Evolutionary conservation across 2,888 invertebrate species (phyloP).

Genomic region (Euproctis similis): DNA sequence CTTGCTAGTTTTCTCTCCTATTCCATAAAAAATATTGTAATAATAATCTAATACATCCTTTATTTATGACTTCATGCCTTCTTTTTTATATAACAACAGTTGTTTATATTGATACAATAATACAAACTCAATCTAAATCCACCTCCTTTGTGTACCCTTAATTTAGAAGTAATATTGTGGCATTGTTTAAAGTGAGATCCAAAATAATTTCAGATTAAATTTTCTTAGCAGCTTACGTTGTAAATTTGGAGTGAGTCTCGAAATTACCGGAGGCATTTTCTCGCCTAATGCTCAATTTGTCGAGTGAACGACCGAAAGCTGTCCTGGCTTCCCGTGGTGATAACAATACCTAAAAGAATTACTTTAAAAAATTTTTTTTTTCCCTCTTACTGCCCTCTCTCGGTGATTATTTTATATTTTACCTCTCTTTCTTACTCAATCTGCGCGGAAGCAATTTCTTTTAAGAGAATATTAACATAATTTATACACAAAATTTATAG

Average conservation of each 20-base stretch:
- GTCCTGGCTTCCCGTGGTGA: constrained; percentile 36
- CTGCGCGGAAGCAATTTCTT: constrained; percentile 7
- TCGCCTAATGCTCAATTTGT: constrained; percentile 63
- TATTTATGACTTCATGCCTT: no score
- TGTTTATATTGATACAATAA: no score
- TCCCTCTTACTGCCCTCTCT: constrained; percentile 16
- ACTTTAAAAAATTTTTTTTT: constrained; percentile 33
- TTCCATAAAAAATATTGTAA: no score
- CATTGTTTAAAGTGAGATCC: constrained; percentile 33
- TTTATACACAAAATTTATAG: no score
- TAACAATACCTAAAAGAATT: constrained; percentile 47
- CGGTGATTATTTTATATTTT: constrained; percentile 18
- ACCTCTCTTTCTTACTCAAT: no score
- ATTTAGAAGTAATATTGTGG: constrained; percentile 17
- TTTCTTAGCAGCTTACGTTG: constrained; percentile 58
- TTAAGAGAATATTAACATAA: no score
- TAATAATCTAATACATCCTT: no score
- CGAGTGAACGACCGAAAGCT: constrained; percentile 34
- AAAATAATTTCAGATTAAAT: constrained; percentile 56
- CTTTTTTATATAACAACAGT: no score
- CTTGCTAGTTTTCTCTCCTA: no score
- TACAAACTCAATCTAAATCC: no score
- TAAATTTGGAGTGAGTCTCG: constrained; percentile 56
- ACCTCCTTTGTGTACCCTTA: no score
- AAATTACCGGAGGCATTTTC: constrained; percentile 61